Evolutionary conservation across 2,888 invertebrate species (phyloP).

Genomic region (Criorhina ranunculi): DNA sequence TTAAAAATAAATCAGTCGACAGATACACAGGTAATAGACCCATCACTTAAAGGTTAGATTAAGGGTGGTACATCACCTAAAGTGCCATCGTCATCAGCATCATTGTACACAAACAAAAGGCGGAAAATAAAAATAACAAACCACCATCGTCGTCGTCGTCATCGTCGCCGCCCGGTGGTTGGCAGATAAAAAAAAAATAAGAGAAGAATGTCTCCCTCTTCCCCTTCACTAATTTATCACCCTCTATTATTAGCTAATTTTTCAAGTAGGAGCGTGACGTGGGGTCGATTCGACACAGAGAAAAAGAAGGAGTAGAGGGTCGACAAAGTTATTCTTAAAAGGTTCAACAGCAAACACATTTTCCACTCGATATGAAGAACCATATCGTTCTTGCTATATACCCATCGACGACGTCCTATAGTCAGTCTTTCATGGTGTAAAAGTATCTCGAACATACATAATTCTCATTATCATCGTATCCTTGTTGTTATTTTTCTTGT

Average conservation of each 20-base stretch:
- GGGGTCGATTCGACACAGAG: conserved; percentile 27
- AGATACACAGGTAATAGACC: conserved; percentile 17
- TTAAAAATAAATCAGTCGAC: conserved; percentile 73
- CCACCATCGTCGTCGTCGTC: not conserved
- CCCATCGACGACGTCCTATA: conserved; percentile 29
- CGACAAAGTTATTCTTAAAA: conserved; percentile 44
- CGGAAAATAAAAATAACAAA: conserved; percentile 30
- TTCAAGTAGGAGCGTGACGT: conserved; percentile 30
- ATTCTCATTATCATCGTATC: conserved; percentile 27
- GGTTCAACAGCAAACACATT: conserved; percentile 71
- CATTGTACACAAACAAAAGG: conserved; percentile 20
- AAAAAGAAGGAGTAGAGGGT: conserved; percentile 40
- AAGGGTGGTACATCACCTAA: conserved; percentile 31
- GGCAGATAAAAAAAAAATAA: conserved; percentile 17
- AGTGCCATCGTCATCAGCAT: conserved; percentile 34
- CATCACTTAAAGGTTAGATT: conserved; percentile 37
- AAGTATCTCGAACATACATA: conserved; percentile 28
- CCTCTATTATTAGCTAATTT: conserved; percentile 48
- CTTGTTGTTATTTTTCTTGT: conserved; percentile 22
- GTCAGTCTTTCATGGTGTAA: conserved; percentile 19
- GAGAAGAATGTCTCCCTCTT: not conserved
- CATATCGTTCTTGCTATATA: conserved; percentile 13
- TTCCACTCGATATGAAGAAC: conserved; percentile 53
- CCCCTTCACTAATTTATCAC: not conserved
- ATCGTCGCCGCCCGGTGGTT: not conserved